Percentiles rank a stretch among this genome's conserved stretches.
Conservation (phyloP, 2,888 invertebrate genomes). For the Eupithecia centaureata region DNA sequence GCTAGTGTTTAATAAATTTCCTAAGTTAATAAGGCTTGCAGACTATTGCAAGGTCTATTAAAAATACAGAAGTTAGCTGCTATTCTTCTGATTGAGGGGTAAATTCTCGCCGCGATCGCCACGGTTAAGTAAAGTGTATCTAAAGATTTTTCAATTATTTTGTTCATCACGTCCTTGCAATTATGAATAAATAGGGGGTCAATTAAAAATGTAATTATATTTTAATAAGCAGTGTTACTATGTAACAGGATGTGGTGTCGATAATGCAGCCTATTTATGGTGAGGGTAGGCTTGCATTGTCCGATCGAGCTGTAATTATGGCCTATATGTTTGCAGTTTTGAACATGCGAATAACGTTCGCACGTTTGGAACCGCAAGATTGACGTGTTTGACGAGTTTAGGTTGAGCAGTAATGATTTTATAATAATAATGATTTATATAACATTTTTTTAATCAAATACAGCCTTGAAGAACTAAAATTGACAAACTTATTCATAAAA, state of each 20-base stretch:
- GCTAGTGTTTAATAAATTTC: too few relatives aligned
- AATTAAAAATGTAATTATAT: constrained; percentile 5
- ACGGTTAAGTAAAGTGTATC: neutral
- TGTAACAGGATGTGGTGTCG: constrained; percentile 20
- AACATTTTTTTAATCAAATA: too few relatives aligned
- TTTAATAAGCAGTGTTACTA: constrained; percentile 6
- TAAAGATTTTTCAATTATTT: neutral
- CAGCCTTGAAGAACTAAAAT: too few relatives aligned
- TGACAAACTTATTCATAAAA: too few relatives aligned
- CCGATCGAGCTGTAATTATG: constrained; percentile 25
- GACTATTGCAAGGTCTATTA: too few relatives aligned
- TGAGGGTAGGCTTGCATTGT: constrained; percentile 33
- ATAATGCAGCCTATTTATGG: constrained; percentile 23
- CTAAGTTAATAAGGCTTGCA: too few relatives aligned
- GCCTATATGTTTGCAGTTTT: constrained; percentile 1
- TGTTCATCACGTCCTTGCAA: neutral
- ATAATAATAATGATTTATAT: neutral
- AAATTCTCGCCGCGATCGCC: too few relatives aligned
- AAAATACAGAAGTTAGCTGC: too few relatives aligned
- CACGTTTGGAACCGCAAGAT: neutral
- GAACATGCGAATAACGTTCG: neutral
- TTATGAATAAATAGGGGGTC: neutral
- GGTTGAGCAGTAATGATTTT: too few relatives aligned
- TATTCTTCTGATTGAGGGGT: too few relatives aligned
- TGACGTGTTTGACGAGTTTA: neutral